phyloP scores from a whole-genome alignment of 2,888 invertebrate genomes.

The Selenia dentaria region DNA sequence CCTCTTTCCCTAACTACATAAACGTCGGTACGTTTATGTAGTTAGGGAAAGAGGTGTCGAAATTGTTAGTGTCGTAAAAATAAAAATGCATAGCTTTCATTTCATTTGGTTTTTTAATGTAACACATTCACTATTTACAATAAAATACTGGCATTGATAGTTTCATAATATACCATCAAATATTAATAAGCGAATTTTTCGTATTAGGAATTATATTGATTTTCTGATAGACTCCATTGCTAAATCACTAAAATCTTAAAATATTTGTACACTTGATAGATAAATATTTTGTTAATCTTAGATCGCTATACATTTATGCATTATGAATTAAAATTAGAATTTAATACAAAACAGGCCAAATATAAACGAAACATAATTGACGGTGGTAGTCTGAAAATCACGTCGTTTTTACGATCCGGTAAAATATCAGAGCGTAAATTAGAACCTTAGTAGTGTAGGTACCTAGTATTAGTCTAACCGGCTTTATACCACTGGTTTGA shows the following conservation, averaged over 20 bases:
- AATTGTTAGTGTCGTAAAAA: no score
- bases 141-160: slow-evolving; percentile 82
- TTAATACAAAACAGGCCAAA: slow-evolving; percentile 42
- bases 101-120: slow-evolving; percentile 76
- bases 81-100: slow-evolving; percentile 50
- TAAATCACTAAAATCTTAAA: slow-evolving; percentile 53
- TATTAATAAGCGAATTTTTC: slow-evolving; percentile 40
- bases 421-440: slow-evolving; percentile 9
- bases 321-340: slow-evolving; percentile 37
- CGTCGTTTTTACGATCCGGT: slow-evolving; percentile 37
- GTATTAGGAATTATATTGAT: slow-evolving; percentile 17
- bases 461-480: slow-evolving; percentile 2
- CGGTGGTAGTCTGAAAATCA: slow-evolving; percentile 19
- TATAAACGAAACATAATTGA: slow-evolving; percentile 10
- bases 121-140: slow-evolving; percentile 80
- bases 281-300: slow-evolving; percentile 40
- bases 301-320: slow-evolving; percentile 35
- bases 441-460: no score
- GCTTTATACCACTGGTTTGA: slow-evolving; percentile 28
- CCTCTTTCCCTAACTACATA: no score
- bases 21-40: no score
- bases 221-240: slow-evolving; percentile 31
- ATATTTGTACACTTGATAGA: slow-evolving; percentile 59
- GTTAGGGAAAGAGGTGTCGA: no score
- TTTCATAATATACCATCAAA: slow-evolving; percentile 51